phyloP scores from a whole-genome alignment of 2,113 vertebrate species.

The Sturnus vulgaris region DNA sequence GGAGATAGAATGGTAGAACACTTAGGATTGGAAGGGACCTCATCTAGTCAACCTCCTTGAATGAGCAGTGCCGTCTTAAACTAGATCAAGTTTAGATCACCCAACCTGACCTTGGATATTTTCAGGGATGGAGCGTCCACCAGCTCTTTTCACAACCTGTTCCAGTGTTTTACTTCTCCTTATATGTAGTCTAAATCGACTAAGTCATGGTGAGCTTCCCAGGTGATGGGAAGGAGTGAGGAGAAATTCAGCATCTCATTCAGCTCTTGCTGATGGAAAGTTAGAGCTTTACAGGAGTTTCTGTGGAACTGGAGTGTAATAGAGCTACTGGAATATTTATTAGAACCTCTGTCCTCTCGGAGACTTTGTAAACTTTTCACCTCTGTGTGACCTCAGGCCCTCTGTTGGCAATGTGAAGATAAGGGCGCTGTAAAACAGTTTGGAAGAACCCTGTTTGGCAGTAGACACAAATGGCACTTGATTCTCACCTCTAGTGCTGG shows the following conservation, averaged over 20 bases:
- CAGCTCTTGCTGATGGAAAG: background rate
- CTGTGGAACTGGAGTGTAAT: background rate
- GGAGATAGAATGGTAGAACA: background rate
- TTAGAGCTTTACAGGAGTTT: background rate
- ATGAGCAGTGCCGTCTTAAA: background rate
- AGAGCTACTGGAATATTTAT: background rate
- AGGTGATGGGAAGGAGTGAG: background rate
- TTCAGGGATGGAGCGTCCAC: background rate
- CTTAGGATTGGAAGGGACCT: background rate
- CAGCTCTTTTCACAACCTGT: background rate
- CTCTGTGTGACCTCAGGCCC: background rate
- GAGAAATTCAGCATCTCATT: background rate
- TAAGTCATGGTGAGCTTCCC: background rate
- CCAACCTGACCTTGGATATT: background rate
- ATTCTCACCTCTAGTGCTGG: background rate
- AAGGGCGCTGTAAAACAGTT: background rate
- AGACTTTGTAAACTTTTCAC: background rate
- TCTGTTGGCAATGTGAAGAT: background rate
- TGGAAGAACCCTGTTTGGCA: background rate
- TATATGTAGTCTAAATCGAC: background rate
- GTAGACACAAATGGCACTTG: fast-evolving
- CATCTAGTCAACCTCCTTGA: background rate
- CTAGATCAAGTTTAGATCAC: background rate
- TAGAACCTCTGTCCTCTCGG: background rate
- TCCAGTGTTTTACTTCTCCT: background rate